Evolutionary conservation across 2,888 invertebrate genomes (phyloP), one percentile per base, ranked within the genome.

Genomic region (Balanococcus diminutus): DNA sequence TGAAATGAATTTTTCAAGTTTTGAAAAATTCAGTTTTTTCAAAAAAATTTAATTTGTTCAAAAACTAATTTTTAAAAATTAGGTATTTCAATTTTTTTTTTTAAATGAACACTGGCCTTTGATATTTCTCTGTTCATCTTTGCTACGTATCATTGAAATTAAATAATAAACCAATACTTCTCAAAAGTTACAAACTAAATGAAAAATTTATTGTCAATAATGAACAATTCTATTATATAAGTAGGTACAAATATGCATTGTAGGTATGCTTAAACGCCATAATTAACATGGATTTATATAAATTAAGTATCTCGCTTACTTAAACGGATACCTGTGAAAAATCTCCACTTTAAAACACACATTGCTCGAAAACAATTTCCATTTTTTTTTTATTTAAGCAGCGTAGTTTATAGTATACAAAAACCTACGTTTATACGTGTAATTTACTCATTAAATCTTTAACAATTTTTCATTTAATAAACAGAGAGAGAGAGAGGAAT

Each of bases 161-260:
- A 36, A 8, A 36, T 36, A 36, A 36, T n/a, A n/a, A n/a, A n/a
- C n/a, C n/a, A n/a, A n/a, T n/a, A n/a, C n/a, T n/a, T 19, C 3
- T 1, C 3, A 32, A 32, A 75, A 32, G 16, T 31, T 75, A 75
- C 32, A 75, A 75, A 75, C 75, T 75, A 75, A 31, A 75, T 75
- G 75, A 75, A 75, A 75, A 75, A 75, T 75, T 75, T 75, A 75
- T 75, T 75, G 75, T 75, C 75, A 32, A 75, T 75, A 75, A 75
- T 75, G 75, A 75, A 75, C 75, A 75, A 75, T 75, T 75, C 75
- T 32, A 75, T 32, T 32, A 75, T 36, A 75, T 75, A 75, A 75
- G 75, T 67, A 67, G 28, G 67, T 75, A 75, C 75, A 67, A 67
- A 67, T 67, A 67, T 25, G 61, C 28, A 32, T 32, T 8, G 31